Conservation (phyloP, 2,888 invertebrate species). For the Sminthurides aquaticus region DNA sequence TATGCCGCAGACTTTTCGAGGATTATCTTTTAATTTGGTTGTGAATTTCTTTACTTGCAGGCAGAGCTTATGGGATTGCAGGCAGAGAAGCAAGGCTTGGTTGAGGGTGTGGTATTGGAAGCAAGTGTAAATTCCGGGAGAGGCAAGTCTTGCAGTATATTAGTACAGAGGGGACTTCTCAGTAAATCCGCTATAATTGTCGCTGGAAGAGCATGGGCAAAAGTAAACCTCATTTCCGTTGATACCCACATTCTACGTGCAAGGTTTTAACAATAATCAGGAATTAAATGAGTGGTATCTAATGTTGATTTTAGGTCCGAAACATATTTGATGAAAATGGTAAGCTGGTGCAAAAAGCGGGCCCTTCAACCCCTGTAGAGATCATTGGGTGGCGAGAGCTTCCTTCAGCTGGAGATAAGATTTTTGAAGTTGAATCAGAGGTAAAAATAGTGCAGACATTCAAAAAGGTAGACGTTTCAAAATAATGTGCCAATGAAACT, state of each 20-base stretch:
- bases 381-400: conserved; percentile 85
- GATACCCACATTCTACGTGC: neutral
- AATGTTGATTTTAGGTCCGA: conserved; percentile 57
- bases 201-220: conserved; percentile 76
- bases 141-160: conserved; percentile 50
- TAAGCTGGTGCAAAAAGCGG: conserved; percentile 57
- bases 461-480: no score
- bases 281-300: conserved; percentile 54
- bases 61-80: conserved; percentile 80
- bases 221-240: conserved; percentile 49
- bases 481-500: neutral
- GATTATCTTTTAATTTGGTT: no score
- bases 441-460: no score
- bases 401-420: conserved; percentile 79
- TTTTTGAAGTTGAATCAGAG: conserved; percentile 74
- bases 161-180: conserved; percentile 78
- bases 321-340: conserved; percentile 73
- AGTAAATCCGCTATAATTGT: conserved; percentile 69
- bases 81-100: conserved; percentile 72
- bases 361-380: conserved; percentile 74
- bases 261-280: conserved; percentile 51
- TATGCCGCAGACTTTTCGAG: no score
- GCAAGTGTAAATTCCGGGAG: conserved; percentile 62
- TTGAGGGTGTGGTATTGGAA: conserved; percentile 87
- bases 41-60: conserved; percentile 51